A percentile compares a stretch with the other conserved stretches of the same genome.
These are phyloP conservation scores for Camelus bactrianus DNA, from an alignment of 2,113 vertebrate genomes.

Conservation along the genomic window DNA sequence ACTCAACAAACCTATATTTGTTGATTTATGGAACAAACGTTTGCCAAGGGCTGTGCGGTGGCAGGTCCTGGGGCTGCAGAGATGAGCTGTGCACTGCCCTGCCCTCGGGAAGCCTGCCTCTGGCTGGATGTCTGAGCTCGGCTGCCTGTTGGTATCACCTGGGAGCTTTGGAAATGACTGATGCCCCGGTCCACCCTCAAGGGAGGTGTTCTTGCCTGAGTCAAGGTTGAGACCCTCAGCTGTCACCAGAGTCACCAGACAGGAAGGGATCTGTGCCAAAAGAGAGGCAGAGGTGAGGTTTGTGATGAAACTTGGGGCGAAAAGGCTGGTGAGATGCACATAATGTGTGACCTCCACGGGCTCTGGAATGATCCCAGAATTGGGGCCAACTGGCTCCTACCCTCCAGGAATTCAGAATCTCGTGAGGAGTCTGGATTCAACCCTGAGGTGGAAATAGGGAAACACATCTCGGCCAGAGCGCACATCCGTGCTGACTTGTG, in stretches of 20 bases:
- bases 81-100: fast-evolving
- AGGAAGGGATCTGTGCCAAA: neutral
- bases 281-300: neutral
- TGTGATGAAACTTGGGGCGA: neutral
- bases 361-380: fast-evolving
- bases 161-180: neutral
- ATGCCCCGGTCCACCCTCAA: fast-evolving
- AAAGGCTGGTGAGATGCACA: fast-evolving
- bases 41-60: neutral
- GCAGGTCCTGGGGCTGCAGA: neutral
- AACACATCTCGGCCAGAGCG: fast-evolving
- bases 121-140: neutral
- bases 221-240: neutral
- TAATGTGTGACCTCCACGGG: fast-evolving
- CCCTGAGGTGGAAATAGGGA: neutral
- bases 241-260: neutral
- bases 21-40: neutral
- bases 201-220: neutral
- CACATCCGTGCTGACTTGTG: fast-evolving
- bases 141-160: fast-evolving
- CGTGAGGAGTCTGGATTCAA: neutral
- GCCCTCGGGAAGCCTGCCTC: neutral
- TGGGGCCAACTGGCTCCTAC: neutral
- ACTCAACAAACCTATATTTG: neutral
- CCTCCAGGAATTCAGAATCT: neutral